Base-by-base conservation (phyloP, 2,888 invertebrate genomes). In the Camptogramma bilineatum region DNA sequence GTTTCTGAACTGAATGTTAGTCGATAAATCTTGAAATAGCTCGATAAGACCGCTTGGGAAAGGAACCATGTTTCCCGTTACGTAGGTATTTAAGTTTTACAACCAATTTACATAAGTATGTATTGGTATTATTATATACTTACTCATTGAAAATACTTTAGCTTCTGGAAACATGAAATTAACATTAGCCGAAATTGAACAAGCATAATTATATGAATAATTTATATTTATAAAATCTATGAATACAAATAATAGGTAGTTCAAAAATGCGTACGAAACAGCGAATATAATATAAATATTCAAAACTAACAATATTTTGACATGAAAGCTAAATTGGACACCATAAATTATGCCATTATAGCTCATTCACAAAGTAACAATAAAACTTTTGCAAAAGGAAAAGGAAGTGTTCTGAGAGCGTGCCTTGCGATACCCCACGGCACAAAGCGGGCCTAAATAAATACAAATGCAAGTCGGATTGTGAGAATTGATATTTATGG, bases 401-500 rank as follows among this genome's bases (percentile, higher is more conserved):
- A 81, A 85, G 83, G 84, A 85, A 86, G 84, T 81, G 79, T 75
- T 81, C 82, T 80, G 71, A 70, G 79, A 74, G 80, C 75, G 75
- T 73, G 77, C 80, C 80, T 78, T 77, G 76, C 66, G 79, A 74
- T 78, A 81, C 78, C 77, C 81, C 82, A 79, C 77, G 77, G 81
- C 83, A 75, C 81, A 80, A 81, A 76, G 79, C 76, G 77, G 79
- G 80, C 83, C 84, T 88, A 90, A 91, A 91, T 90, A 90, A 91
- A 90, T 90, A 91, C 85, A 87, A 91, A 91, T 90, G 88, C 81
- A 85, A 85, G 86, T 87, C 85, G 84, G 85, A 81, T 83, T 84
- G 86, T 83, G 86, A 82, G 89, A 90, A 91, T 91, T 91, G 91
- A 91, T 91, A 91, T 91, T 91, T 91, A 91, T 88, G 87, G 82